Conservation (phyloP, 2,888 invertebrate species). For the Tinea trinotella region DNA sequence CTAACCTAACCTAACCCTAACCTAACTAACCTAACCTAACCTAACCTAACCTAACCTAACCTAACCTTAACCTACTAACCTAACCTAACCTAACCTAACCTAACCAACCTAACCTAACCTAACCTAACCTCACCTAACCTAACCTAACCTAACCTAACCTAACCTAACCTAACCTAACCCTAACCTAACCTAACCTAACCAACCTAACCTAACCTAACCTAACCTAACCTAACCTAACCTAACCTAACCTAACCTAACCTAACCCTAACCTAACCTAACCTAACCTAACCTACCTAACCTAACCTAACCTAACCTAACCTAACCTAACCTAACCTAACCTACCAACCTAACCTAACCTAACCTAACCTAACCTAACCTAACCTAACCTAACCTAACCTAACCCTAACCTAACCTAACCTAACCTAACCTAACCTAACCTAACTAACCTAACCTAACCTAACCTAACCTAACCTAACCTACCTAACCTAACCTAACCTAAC, state of each 20-base stretch:
- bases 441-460: slow-evolving; percentile 16
- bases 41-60: slow-evolving; percentile 16
- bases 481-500: slow-evolving; percentile 16
- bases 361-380: slow-evolving; percentile 16
- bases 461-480: too few relatives aligned
- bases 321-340: slow-evolving; percentile 16
- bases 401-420: too few relatives aligned
- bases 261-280: too few relatives aligned
- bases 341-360: slow-evolving; percentile 16
- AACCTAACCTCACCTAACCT: slow-evolving; percentile 16
- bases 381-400: slow-evolving; percentile 16
- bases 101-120: slow-evolving; percentile 16
- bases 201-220: slow-evolving; percentile 16
- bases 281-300: too few relatives aligned
- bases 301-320: slow-evolving; percentile 16
- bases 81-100: slow-evolving; percentile 16
- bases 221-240: slow-evolving; percentile 16
- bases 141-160: slow-evolving; percentile 16
- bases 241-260: slow-evolving; percentile 16
- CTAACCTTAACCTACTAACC: slow-evolving; percentile 13
- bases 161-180: slow-evolving; percentile 16
- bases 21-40: slow-evolving; percentile 16
- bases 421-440: slow-evolving; percentile 16
- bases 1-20: too few relatives aligned
- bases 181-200: too few relatives aligned